Percentiles rank a stretch among this genome's conserved stretches.
phyloP scores from a whole-genome alignment of 2,888 invertebrate genomes.

The Acanthosoma haemorrhoidale region DNA sequence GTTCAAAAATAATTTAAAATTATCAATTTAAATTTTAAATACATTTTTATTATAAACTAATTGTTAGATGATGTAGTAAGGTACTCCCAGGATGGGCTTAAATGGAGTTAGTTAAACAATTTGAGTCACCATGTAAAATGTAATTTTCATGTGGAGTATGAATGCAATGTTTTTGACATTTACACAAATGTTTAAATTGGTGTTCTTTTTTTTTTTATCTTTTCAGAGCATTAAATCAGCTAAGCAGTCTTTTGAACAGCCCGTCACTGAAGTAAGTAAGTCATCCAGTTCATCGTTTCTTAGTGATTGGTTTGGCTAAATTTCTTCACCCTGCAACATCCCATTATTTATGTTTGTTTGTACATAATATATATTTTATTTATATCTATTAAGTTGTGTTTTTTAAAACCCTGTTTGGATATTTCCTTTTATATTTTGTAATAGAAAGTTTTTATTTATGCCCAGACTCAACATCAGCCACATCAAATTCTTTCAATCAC shows the following conservation, averaged over 20 bases:
- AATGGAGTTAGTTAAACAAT: too few relatives aligned
- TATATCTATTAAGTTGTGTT: neutral
- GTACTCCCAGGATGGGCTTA: too few relatives aligned
- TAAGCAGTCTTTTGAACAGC: neutral
- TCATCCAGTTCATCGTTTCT: constrained; percentile 56
- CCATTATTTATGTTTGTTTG: constrained; percentile 6
- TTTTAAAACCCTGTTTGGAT: neutral
- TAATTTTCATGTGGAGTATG: too few relatives aligned
- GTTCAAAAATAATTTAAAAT: too few relatives aligned
- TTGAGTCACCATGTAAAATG: too few relatives aligned
- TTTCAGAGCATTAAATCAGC: constrained; percentile 27
- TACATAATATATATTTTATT: neutral
- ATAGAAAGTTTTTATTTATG: too few relatives aligned
- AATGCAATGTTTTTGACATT: too few relatives aligned
- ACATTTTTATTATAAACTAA: too few relatives aligned
- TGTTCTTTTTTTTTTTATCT: neutral
- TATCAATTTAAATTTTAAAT: too few relatives aligned
- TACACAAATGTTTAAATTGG: neutral
- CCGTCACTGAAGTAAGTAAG: constrained; percentile 22
- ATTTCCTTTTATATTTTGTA: neutral
- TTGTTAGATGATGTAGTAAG: too few relatives aligned
- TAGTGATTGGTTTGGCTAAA: constrained; percentile 71
- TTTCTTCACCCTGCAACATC: neutral
- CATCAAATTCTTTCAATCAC: too few relatives aligned
- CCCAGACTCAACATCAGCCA: too few relatives aligned